phyloP scores from a whole-genome alignment of 2,113 vertebrate species.

The Candoia aspera region DNA sequence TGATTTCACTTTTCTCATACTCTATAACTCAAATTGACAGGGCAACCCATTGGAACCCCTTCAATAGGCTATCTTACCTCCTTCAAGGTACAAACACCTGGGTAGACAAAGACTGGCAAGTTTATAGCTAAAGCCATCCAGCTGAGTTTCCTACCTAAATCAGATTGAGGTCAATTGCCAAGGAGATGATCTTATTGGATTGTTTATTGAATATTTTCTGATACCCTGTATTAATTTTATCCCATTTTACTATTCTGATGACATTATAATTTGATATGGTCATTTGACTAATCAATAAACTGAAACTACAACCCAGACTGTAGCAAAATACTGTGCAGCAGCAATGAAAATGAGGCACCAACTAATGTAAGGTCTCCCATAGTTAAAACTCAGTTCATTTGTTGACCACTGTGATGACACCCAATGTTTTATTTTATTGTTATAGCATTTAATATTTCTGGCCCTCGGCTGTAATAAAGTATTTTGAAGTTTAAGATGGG shows the following conservation, averaged over 20 bases:
- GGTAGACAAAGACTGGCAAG: not conserved
- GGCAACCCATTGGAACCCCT: not conserved
- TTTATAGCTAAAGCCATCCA: not conserved
- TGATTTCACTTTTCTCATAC: not conserved
- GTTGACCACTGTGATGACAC: not conserved
- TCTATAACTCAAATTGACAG: not conserved
- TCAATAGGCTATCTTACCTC: not conserved
- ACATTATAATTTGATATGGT: not conserved
- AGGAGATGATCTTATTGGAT: not conserved
- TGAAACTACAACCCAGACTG: not conserved
- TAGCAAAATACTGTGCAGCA: not conserved
- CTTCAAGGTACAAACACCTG: not conserved
- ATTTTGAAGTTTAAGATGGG: not conserved
- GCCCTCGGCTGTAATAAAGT: not conserved
- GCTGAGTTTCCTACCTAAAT: not conserved
- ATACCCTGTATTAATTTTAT: not conserved
- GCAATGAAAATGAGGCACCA: not conserved
- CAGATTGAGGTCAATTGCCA: not conserved
- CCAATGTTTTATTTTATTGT: not conserved
- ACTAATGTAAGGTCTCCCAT: not conserved
- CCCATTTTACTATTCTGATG: not conserved
- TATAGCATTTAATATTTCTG: no score
- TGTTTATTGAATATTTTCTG: not conserved
- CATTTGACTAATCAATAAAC: not conserved
- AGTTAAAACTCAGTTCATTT: not conserved